These are phyloP conservation scores for Monopis laevigella DNA, from an alignment of 2,888 invertebrate genomes.

Conservation along the genomic window DNA sequence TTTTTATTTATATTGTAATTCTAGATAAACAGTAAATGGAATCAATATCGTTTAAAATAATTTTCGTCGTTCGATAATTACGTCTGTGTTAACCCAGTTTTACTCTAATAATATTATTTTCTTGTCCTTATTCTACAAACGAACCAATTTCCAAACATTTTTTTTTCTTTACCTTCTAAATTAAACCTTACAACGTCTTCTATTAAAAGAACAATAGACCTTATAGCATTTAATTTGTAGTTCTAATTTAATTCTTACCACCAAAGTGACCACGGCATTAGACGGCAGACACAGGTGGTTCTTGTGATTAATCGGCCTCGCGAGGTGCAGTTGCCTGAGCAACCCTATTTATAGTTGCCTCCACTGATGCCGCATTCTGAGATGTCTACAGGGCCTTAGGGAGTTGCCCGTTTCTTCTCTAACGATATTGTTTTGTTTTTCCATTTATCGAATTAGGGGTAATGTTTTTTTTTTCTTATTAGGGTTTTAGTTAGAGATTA, in stretches of 20 bases:
- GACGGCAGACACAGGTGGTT: constrained; percentile 28
- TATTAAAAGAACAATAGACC: background rate
- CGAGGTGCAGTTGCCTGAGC: constrained; percentile 33
- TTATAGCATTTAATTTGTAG: constrained; percentile 8
- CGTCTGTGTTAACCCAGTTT: too few species aligned
- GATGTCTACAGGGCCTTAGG: constrained; percentile 8
- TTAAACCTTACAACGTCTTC: too few species aligned
- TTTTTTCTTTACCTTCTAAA: too few species aligned
- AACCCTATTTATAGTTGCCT: constrained; percentile 29
- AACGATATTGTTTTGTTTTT: constrained; percentile 9
- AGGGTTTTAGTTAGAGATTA: too few species aligned
- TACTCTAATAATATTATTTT: too few species aligned
- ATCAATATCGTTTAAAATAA: too few species aligned
- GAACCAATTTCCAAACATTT: too few species aligned
- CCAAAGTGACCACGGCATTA: constrained; percentile 4
- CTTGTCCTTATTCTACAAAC: too few species aligned
- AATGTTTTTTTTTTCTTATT: too few species aligned
- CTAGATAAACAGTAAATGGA: too few species aligned
- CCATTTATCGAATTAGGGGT: constrained; percentile 8
- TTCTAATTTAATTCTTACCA: constrained; percentile 11
- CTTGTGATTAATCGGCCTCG: constrained; percentile 46
- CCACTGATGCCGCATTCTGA: constrained; percentile 3
- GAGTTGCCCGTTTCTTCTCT: background rate
- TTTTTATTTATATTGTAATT: too few species aligned
- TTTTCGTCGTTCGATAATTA: too few species aligned